Evolutionary conservation across 2,888 invertebrate genomes (phyloP).

Genomic region (Drosophila putrida): DNA sequence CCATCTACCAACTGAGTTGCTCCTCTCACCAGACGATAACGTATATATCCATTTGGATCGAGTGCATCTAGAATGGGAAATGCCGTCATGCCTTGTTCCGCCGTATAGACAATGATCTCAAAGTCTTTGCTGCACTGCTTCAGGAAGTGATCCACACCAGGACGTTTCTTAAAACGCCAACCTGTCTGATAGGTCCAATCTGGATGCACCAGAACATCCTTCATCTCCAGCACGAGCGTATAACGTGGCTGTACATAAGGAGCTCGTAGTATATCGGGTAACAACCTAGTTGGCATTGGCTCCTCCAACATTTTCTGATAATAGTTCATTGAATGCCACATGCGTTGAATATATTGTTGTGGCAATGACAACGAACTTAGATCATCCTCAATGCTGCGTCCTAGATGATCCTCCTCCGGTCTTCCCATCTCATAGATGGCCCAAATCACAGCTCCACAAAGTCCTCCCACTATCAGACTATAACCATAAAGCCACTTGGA

Average conservation of each 20-base stretch:
- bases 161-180: slow-evolving; percentile 99
- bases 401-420: slow-evolving; percentile 90
- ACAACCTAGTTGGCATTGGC: slow-evolving; percentile 95
- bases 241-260: slow-evolving; percentile 98
- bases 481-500: slow-evolving; percentile 30
- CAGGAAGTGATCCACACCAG: slow-evolving; percentile 97
- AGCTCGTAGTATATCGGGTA: slow-evolving; percentile 95
- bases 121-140: slow-evolving; percentile 95
- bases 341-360: slow-evolving; percentile 90
- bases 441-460: slow-evolving; percentile 87
- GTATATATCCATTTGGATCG: slow-evolving; percentile 95
- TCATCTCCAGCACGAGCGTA: slow-evolving; percentile 97
- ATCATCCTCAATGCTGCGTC: slow-evolving; percentile 90
- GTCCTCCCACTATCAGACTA: slow-evolving; percentile 87
- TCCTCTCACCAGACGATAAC: slow-evolving; percentile 96
- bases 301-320: slow-evolving; percentile 94
- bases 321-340: slow-evolving; percentile 90
- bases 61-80: slow-evolving; percentile 97
- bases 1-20: slow-evolving; percentile 97
- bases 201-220: slow-evolving; percentile 97
- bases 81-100: slow-evolving; percentile 97
- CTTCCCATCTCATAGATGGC: slow-evolving; percentile 90
- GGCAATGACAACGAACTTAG: slow-evolving; percentile 89
- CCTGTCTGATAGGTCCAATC: slow-evolving; percentile 99
- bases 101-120: slow-evolving; percentile 98